A percentile compares a stretch with the other conserved stretches of the same genome.
Evolutionary conservation across 2,888 invertebrate species (phyloP).

Genomic region (Choreutis nemorana): DNA sequence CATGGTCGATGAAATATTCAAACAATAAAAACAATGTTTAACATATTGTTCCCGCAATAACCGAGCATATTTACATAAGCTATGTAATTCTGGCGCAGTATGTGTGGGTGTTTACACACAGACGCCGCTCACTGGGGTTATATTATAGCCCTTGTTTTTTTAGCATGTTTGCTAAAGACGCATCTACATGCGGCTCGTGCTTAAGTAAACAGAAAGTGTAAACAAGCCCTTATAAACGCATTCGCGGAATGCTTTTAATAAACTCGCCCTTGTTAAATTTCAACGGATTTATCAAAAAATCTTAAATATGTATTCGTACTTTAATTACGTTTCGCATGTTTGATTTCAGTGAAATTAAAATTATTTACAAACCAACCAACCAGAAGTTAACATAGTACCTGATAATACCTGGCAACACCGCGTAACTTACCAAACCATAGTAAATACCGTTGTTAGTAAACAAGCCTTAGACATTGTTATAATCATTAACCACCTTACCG

Average conservation of each 20-base stretch:
- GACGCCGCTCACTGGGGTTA: slow-evolving; percentile 20
- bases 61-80: slow-evolving; percentile 27
- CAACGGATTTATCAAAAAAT: too few species aligned
- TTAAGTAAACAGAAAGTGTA: slow-evolving; percentile 54
- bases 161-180: slow-evolving; percentile 59
- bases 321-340: too few species aligned
- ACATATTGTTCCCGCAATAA: slow-evolving; percentile 20
- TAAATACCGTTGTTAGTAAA: too few species aligned
- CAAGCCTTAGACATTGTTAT: slow-evolving; percentile 2
- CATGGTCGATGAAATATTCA: slow-evolving; percentile 25
- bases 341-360: too few species aligned
- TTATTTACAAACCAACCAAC: too few species aligned
- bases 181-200: slow-evolving; percentile 54
- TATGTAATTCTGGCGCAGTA: slow-evolving; percentile 21
- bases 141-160: slow-evolving; percentile 60
- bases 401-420: too few species aligned
- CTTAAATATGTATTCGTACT: too few species aligned
- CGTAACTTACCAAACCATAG: too few species aligned
- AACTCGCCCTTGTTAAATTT: slow-evolving; percentile 29
- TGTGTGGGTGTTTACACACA: slow-evolving; percentile 20
- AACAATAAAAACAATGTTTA: slow-evolving; percentile 32
- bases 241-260: slow-evolving; percentile 34
- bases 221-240: slow-evolving; percentile 56
- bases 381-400: too few species aligned
- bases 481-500: slow-evolving; percentile 44